A percentile compares a stretch with the other conserved stretches of the same genome.
These are phyloP conservation scores for Drymonia ruficornis DNA, from an alignment of 2,888 invertebrate genomes.

Conservation along the genomic window DNA sequence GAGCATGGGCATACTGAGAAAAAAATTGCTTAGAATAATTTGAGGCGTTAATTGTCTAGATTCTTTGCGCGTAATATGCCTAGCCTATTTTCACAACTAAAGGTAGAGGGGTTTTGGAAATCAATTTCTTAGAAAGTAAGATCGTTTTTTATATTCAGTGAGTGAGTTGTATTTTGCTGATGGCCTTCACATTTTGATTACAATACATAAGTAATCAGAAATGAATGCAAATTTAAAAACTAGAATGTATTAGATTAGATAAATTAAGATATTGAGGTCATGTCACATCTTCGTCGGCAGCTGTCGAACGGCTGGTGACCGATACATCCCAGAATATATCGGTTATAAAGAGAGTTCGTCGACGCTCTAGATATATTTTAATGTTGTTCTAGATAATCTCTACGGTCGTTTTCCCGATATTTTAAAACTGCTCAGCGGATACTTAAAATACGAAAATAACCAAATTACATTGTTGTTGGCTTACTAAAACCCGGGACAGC, in stretches of 20 bases:
- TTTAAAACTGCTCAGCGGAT: slow-evolving; percentile 42
- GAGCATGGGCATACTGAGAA: too few relatives aligned
- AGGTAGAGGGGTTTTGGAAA: too few relatives aligned
- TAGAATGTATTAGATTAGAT: background rate
- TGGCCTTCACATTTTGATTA: background rate
- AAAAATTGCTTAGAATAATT: too few relatives aligned
- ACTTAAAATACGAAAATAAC: slow-evolving; percentile 43
- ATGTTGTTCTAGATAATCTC: slow-evolving; percentile 57
- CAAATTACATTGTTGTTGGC: slow-evolving; percentile 32
- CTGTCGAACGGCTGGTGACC: slow-evolving; percentile 71
- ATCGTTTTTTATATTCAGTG: too few relatives aligned
- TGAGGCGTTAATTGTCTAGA: too few relatives aligned
- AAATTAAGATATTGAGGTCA: slow-evolving; percentile 60
- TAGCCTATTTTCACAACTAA: too few relatives aligned
- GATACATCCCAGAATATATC: slow-evolving; percentile 73
- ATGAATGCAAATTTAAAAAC: background rate
- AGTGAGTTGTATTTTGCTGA: background rate
- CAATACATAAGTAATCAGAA: background rate
- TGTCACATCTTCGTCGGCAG: slow-evolving; percentile 59
- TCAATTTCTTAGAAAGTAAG: too few relatives aligned
- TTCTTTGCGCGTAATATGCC: too few relatives aligned
- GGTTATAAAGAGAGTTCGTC: slow-evolving; percentile 64
- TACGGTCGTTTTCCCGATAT: slow-evolving; percentile 40
- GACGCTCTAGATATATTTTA: slow-evolving; percentile 58
- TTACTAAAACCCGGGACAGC: slow-evolving; percentile 27